Evolutionary conservation across 2,113 vertebrate genomes (phyloP).

Genomic region (Thomomys bottae): DNA sequence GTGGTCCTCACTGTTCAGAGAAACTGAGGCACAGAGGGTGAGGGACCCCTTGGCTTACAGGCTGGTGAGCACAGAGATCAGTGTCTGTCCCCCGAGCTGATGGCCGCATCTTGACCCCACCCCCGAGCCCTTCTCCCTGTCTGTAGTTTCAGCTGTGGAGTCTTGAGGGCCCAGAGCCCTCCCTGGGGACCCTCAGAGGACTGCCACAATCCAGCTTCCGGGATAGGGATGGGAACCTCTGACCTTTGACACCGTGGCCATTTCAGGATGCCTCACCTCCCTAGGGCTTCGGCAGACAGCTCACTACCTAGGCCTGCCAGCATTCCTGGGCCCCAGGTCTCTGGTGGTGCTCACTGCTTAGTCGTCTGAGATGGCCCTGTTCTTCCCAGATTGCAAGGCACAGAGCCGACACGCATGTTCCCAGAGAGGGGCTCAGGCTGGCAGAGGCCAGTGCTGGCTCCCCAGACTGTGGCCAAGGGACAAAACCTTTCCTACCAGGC

Average conservation of each 20-base stretch:
- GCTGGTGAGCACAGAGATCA: background rate
- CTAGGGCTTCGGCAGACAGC: background rate
- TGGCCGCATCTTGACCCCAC: too few species aligned
- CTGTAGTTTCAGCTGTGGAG: background rate
- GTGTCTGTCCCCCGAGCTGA: background rate
- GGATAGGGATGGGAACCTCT: background rate
- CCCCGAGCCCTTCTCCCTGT: background rate
- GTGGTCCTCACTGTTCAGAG: background rate
- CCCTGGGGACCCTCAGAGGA: background rate
- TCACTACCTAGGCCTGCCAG: rapidly evolving
- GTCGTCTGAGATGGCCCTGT: background rate
- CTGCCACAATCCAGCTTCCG: too few species aligned
- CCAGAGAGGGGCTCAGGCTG: background rate
- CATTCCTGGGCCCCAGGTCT: too few species aligned
- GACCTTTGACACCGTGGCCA: background rate
- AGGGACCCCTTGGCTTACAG: rapidly evolving
- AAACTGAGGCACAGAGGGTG: background rate
- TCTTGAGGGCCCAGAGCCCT: too few species aligned
- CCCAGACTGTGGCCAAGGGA: too few species aligned
- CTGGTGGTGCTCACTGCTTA: background rate
- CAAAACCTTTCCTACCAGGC: too few species aligned
- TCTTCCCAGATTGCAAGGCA: too few species aligned
- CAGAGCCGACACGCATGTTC: background rate
- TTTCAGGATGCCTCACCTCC: too few species aligned
- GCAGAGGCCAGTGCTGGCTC: background rate